Evolutionary conservation across 2,113 vertebrate species (phyloP), one percentile per base, ranked within the genome.

Genomic region (Crotalus helleri): DNA sequence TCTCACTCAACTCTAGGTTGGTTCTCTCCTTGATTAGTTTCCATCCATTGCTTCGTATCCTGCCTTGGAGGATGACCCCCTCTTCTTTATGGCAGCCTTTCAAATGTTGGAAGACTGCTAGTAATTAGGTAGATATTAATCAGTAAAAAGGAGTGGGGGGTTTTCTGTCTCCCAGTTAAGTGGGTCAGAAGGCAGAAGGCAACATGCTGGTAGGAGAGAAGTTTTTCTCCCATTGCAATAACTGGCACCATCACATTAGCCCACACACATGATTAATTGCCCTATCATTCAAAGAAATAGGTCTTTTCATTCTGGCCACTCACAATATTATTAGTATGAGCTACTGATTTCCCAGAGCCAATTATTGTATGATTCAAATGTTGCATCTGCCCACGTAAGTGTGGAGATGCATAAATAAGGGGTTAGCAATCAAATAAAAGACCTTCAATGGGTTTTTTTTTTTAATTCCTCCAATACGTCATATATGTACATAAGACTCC

Each of bases 241-340:
- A 24, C 95, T 97, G 97, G 97, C 97, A 97, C 93, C 91, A 95
- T 93, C 92, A 91, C 91, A 85, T 19, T 94, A 86, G 93, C 85
- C 93, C 92, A 92, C 33, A 54, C n/a, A 24, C 92, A 92, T 97
- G 97, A 97, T 98, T 98, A 97, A 98, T 98, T 97, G 94, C 96
- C 95, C 96, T 96, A 97, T 98, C 97, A 97, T 95, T 97, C 97
- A 97, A 97, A 93, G 74, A 90, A 90, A 96, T 95, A 49, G 97
- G 94, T 94, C 97, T 97, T 97, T 95, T 96, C 96, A 96, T 97
- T 94, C 95, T 39, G 96, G 95, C 95, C 94, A 97, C 94, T 97
- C 95, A 95, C 95, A 96, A 96, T 97, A 98, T 98, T 98, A 96
- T 98, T 96, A 97, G 97, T 98, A 97, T 96, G 94, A 97, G 96